Evolutionary conservation across 2,888 invertebrate genomes (phyloP), one percentile per base, ranked within the genome.

Genomic region (Cordilura impudica): DNA sequence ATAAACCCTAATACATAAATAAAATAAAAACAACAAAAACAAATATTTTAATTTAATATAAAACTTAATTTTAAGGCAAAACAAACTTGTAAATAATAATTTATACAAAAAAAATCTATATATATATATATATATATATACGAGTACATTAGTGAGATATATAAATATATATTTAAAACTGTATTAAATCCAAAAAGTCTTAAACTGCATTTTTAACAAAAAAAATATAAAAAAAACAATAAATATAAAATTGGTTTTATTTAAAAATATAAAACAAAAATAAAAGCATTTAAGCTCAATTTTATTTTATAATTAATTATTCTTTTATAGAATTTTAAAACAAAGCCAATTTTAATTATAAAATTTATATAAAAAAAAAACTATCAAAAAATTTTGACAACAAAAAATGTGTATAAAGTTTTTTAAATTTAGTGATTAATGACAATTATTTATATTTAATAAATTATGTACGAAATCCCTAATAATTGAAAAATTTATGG

Each of bases 261-360:
- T 43, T 49, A 49, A 61, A 29, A 49, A 71, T 39, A 63, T 75
- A 72, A 81, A 67, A 45, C 78, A 83, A 83, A 54, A 49, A n/a
- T 65, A 54, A 47, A 39, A 67, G 87, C 87, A 87, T 87, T 86
- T 87, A 86, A 87, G 86, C 86, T 87, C 87, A 86, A 86, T 63
- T n/a, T 67, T 83, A 82, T 83, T 83, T 84, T 82, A 85, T 83
- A 85, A 84, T 85, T 84, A 81, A 63, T 60, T 29, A 23, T 83
- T 84, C 78, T 85, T 84, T 82, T 77, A 66, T 58, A 78, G 61
- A 81, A 81, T 51, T 73, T 73, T 70, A 66, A 78, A 45, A 76
- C n/a, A 58, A 63, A 49, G 61, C 71, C 75, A 63, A 71, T 72
- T 82, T 78, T 69, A 71, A 51, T 43, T 6, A 69, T 49, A 80